Base-by-base conservation (phyloP, 2,797 vertebrate genomes). In the Aplochiton taeniatus region DNA sequence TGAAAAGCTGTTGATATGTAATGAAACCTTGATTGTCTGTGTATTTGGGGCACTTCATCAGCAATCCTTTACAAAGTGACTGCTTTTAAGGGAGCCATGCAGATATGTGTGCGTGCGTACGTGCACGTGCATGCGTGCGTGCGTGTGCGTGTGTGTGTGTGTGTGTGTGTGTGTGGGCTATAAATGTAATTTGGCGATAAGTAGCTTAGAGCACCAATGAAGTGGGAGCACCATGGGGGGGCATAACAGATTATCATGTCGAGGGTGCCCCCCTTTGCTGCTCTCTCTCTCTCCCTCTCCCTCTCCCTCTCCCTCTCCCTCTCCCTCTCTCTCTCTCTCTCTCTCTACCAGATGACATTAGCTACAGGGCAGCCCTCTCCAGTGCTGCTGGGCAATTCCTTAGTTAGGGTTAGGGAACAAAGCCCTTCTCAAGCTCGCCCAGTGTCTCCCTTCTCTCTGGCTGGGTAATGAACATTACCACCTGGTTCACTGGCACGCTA, bases 391-490 rank as follows among this genome's bases (percentile, higher is more conserved):
- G 72, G 73, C 66, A 70, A 83, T 73, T 85, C 57, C 69, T 79
- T 80, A 78, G 74, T 52, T 79, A 76, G 73, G 79, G 73, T 69
- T 70, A 66, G 50, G 46, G 77, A 86, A 90, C 86, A 91, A 88
- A 90, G 80, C 78, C 77, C 82, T 88, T 85, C 83, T 83, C 67
- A 59, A 56, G 1, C 11, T 4, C 41, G n/a, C 17, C 43, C 49
- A 51, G 66, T 12, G 20, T 56, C 19, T 53, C 61, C 68, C 61
- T 69, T 63, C 75, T 75, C 83, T 58, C 65, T 70, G 82, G 77
- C 82, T 62, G 74, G 74, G 81, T 92, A 91, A 92, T 92, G 89
- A 93, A 93, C 88, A 92, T 93, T 91, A 90, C 71, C 45, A 46
- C 75, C 75, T 61, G 88, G 83, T 90, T 91, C 88, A 90, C 73